Evolutionary conservation across 2,797 vertebrate species (phyloP), one percentile per base, ranked within the genome.

Genomic region (Poeciliopsis turneri): DNA sequence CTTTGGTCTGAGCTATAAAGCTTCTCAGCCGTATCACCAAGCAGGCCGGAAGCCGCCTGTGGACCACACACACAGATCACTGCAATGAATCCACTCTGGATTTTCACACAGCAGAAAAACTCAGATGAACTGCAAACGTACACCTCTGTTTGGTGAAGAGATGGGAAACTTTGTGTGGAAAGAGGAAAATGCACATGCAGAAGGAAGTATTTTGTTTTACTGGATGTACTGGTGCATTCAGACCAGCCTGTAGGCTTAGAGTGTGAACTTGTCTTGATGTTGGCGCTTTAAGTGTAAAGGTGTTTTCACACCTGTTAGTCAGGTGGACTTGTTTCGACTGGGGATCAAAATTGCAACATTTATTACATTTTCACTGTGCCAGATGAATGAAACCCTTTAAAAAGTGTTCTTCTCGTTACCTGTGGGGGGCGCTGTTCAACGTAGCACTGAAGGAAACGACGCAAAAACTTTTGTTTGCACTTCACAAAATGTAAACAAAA

Each of bases 51-150:
- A 84, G 82, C 78, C 51, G 41, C 8, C 53, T 77, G 72, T 83
- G 45, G 88, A 89, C 82, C 86, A 84, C 88, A 91, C 88, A 87
- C 84, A 75, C 77, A 74, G 64, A 78, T 74, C 69, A 36, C 80
- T 75, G 70, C 66, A 59, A 16, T 76, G 46, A 80, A 64, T 53
- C 76, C 51, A 39, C n/a, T 73, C 0, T 16, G 28, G 59, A 75
- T 36, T 64, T 51, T 51, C 12, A 77, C 11, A 78, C 69, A 7
- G 61, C 8, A 41, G 68, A 16, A 57, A 33, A 33, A 5, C 33
- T 72, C 20, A 59, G 49, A 11, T 15, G 15, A 53, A 55, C 33
- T 28, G 36, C 6, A 46, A 77, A 16, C 7, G 36, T 5, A 41
- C 0, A 8, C 36, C 5, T 47, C 45, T 47, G 16, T 30, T 30